Evolutionary conservation across 2,888 invertebrate species (phyloP).

Genomic region (Hydropsyche betteni): DNA sequence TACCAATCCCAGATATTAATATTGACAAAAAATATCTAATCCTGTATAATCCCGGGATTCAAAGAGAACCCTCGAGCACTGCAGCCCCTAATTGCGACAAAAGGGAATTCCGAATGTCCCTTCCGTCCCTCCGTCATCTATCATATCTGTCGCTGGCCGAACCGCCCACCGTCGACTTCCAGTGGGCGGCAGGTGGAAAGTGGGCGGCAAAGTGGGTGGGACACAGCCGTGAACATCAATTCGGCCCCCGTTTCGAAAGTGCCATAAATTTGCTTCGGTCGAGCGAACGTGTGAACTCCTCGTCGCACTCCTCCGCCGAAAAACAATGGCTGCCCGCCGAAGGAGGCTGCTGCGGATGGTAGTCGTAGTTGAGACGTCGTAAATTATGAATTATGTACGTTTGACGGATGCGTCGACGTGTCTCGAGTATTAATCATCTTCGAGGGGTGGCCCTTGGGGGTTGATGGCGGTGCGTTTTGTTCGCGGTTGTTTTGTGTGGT

Average conservation of each 20-base stretch:
- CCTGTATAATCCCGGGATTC: no score
- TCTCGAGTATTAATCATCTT: no score
- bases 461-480: no score
- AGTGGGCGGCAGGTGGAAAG: background rate
- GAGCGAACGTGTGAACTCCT: slow-evolving; percentile 11
- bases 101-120: slow-evolving; percentile 25
- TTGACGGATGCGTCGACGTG: no score
- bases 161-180: background rate
- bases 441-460: no score
- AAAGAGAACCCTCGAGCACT: no score
- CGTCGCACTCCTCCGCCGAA: background rate
- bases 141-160: slow-evolving; percentile 25
- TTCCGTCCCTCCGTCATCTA: slow-evolving; percentile 22
- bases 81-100: slow-evolving; percentile 1
- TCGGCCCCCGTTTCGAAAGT: slow-evolving; percentile 11
- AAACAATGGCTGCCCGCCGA: background rate
- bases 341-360: no score
- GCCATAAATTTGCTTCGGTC: slow-evolving; percentile 28
- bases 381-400: no score
- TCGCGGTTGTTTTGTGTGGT: no score
- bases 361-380: no score
- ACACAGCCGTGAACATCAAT: slow-evolving; percentile 18
- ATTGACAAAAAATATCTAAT: no score
- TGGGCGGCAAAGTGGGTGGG: background rate
- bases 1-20: no score